Conservation (phyloP, 2,888 invertebrate species). For the Agriopis marginaria region DNA sequence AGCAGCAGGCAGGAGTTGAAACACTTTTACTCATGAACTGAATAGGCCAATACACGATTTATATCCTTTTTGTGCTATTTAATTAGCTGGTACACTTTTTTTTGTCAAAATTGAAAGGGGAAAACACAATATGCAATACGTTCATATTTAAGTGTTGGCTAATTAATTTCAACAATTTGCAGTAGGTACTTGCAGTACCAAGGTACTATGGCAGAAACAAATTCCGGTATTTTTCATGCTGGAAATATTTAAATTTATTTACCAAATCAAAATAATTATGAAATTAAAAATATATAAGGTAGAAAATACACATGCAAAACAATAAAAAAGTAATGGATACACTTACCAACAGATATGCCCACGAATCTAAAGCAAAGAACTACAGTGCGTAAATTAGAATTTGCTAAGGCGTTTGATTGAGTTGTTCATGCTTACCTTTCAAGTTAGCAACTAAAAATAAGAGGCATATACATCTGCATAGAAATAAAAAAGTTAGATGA, state of each 20-base stretch:
- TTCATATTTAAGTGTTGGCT: too few relatives aligned
- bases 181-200: too few relatives aligned
- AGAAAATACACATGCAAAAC: slow-evolving; percentile 32
- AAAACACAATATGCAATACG: too few relatives aligned
- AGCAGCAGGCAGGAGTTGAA: too few relatives aligned
- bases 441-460: slow-evolving; percentile 41
- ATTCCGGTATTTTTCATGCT: background rate
- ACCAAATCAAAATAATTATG: background rate
- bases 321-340: slow-evolving; percentile 31
- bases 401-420: slow-evolving; percentile 55
- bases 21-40: too few relatives aligned
- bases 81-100: too few relatives aligned
- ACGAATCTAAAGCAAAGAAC: slow-evolving; percentile 63
- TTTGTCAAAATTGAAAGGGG: too few relatives aligned
- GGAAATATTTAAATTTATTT: too few relatives aligned
- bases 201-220: background rate
- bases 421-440: slow-evolving; percentile 66
- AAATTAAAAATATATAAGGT: slow-evolving; percentile 1
- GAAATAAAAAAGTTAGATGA: background rate
- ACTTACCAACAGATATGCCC: slow-evolving; percentile 66
- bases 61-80: too few relatives aligned
- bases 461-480: slow-evolving; percentile 2
- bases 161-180: too few relatives aligned
- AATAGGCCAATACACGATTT: too few relatives aligned
- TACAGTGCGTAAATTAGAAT: slow-evolving; percentile 55